These are phyloP conservation scores for Chymomyza costata DNA, from an alignment of 1,140 invertebrate genomes.

Conservation along the genomic window DNA sequence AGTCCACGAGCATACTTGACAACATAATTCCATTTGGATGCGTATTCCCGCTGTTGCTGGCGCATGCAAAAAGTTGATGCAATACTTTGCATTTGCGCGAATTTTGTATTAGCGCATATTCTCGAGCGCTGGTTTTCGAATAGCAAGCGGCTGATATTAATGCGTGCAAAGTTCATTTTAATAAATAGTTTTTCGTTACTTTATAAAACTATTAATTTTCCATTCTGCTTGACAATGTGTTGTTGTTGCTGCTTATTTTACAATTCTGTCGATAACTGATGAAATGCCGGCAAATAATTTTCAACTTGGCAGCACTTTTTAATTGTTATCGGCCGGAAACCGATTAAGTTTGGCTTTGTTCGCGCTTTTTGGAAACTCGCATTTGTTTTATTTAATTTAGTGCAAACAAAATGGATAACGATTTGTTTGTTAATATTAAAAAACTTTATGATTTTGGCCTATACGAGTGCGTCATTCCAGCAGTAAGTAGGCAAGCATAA, in stretches of 20 bases:
- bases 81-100: slow-evolving; percentile 14
- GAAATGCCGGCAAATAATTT: no score
- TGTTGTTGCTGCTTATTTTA: no score
- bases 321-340: slow-evolving; percentile 1
- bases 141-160: no score
- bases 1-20: slow-evolving; percentile 5
- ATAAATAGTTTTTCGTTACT: neutral
- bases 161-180: slow-evolving; percentile 41
- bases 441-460: slow-evolving; percentile 63
- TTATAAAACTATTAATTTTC: neutral
- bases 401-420: slow-evolving; percentile 50
- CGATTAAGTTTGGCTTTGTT: no score
- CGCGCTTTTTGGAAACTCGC: no score
- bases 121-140: slow-evolving; percentile 20
- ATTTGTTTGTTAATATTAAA: slow-evolving; percentile 55
- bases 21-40: no score
- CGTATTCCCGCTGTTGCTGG: no score
- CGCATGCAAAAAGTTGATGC: no score
- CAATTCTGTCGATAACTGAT: no score
- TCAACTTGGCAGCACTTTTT: no score
- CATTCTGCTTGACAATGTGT: no score
- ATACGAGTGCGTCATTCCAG: slow-evolving; percentile 60
- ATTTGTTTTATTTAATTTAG: neutral
- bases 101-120: slow-evolving; percentile 1
- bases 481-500: slow-evolving; percentile 36